Evolutionary conservation across 1,140 invertebrate species (phyloP).

Genomic region (Chironomus tepperi): DNA sequence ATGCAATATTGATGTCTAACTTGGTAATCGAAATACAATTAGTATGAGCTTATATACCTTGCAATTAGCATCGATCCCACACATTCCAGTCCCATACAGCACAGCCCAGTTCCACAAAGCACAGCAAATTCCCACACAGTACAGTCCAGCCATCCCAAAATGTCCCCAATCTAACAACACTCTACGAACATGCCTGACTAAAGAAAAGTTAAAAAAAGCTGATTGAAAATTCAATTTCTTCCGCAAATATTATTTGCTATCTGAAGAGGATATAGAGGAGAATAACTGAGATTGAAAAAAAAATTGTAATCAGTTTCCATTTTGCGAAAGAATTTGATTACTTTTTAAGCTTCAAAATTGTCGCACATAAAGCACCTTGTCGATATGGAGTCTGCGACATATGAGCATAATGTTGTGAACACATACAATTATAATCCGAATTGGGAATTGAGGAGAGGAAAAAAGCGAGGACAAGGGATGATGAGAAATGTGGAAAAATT

Average conservation of each 20-base stretch:
- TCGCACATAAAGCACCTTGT: not conserved
- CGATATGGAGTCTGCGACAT: not conserved
- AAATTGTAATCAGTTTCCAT: conserved; percentile 5
- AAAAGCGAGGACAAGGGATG: not conserved
- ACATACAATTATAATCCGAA: not conserved
- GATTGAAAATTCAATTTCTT: conserved; percentile 23
- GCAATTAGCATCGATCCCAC: too few relatives aligned
- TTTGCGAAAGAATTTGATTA: conserved; percentile 1
- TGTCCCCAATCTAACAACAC: too few relatives aligned
- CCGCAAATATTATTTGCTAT: conserved; percentile 17
- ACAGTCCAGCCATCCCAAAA: too few relatives aligned
- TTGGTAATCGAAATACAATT: too few relatives aligned
- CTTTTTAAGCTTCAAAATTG: conserved; percentile 14
- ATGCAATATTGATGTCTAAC: too few relatives aligned
- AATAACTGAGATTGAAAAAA: not conserved
- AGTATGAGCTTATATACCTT: too few relatives aligned
- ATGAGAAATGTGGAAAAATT: too few relatives aligned
- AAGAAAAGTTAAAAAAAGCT: not conserved
- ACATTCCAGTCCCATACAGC: too few relatives aligned
- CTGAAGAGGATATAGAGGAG: not conserved
- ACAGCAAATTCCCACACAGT: too few relatives aligned
- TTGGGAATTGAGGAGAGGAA: not conserved
- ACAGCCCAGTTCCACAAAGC: too few relatives aligned
- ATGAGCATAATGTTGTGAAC: not conserved
- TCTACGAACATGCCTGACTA: too few relatives aligned